These are phyloP conservation scores for Diorhabda elongata DNA, from an alignment of 1,140 invertebrate species.

Conservation along the genomic window DNA sequence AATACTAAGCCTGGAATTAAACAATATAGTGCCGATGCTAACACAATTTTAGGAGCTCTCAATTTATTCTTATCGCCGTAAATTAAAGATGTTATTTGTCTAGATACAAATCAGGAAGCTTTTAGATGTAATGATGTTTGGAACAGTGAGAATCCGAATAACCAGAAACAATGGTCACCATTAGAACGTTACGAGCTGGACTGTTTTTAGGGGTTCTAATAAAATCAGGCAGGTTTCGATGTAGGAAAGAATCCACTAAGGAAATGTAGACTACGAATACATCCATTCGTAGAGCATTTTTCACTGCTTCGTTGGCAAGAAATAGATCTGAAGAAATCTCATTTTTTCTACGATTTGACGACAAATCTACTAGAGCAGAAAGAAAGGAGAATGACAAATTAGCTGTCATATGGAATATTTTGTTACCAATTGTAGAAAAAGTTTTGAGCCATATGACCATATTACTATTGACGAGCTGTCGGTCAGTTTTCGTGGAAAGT, in stretches of 20 bases:
- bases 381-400: conserved; percentile 12
- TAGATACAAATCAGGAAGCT: conserved; percentile 17
- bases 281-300: conserved; percentile 21
- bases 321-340: conserved; percentile 27
- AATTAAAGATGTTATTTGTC: conserved; percentile 20
- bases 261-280: conserved; percentile 26
- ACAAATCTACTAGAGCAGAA: conserved; percentile 20
- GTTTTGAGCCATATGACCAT: conserved; percentile 32
- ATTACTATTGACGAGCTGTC: conserved; percentile 25
- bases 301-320: conserved; percentile 18
- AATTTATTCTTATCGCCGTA: conserved; percentile 21
- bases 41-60: conserved; percentile 18
- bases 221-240: conserved; percentile 25
- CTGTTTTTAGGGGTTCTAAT: conserved; percentile 22
- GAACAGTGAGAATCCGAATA: conserved; percentile 20
- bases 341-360: conserved; percentile 23
- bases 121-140: conserved; percentile 17
- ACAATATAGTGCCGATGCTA: conserved; percentile 21
- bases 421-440: no score
- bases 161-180: conserved; percentile 15
- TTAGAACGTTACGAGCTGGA: conserved; percentile 22
- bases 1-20: conserved; percentile 21
- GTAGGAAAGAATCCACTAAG: conserved; percentile 22
- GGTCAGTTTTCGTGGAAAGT: conserved; percentile 19
- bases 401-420: neutral